Conservation (phyloP, 2,797 vertebrate genomes). For the Phrynocephalus guinanensis region DNA sequence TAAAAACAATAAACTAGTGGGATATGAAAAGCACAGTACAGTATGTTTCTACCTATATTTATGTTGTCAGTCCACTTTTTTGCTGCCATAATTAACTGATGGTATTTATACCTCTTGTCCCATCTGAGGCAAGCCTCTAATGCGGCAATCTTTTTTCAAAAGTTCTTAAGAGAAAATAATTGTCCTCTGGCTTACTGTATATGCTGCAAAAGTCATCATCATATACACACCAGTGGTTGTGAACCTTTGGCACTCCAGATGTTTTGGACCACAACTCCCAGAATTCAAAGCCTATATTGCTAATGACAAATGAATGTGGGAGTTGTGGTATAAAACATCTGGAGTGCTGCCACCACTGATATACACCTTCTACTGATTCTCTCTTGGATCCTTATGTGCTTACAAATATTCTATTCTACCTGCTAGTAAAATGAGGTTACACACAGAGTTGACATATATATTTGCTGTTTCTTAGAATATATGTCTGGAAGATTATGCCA, state of each 20-base stretch:
- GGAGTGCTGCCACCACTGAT: not conserved
- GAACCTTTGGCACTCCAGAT: too few species aligned
- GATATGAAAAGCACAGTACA: not conserved
- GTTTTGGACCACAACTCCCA: too few species aligned
- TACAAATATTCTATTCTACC: not conserved
- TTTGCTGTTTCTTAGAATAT: not conserved
- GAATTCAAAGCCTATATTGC: too few species aligned
- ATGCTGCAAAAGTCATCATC: not conserved
- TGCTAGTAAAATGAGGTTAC: not conserved
- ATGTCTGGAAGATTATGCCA: not conserved
- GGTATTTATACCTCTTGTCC: conserved; percentile 27
- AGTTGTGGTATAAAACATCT: too few species aligned
- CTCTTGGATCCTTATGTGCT: not conserved
- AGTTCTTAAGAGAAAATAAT: conserved; percentile 27
- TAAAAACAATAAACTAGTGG: not conserved
- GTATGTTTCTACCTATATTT: not conserved
- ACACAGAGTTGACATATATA: not conserved
- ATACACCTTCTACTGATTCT: not conserved
- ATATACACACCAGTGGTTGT: not conserved
- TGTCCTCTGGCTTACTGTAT: not conserved
- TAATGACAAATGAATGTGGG: too few species aligned
- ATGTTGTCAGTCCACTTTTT: not conserved
- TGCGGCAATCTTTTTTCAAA: not conserved
- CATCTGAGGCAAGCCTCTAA: not conserved
- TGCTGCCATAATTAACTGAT: not conserved